A percentile compares a stretch with the other conserved stretches of the same genome.
phyloP scores from a whole-genome alignment of 1,140 invertebrate species.

The Drosophila setifemur region DNA sequence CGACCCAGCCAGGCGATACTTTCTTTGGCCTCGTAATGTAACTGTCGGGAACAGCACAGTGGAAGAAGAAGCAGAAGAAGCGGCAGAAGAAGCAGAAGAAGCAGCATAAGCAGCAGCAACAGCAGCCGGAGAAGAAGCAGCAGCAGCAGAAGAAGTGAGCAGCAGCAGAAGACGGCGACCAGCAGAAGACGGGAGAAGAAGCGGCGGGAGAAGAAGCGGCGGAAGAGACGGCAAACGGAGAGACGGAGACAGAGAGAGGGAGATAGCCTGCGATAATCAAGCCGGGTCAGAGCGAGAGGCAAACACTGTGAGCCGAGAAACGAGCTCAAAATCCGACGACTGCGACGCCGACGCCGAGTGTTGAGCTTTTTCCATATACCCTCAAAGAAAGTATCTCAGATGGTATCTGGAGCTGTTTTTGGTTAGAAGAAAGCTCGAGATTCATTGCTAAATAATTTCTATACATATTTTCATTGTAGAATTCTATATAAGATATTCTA shows the following conservation, averaged over 20 bases:
- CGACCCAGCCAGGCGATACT: slow-evolving; percentile 76
- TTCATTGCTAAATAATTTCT: too few species aligned
- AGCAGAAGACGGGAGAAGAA: not conserved
- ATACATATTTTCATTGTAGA: too few species aligned
- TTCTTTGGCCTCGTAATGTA: slow-evolving; percentile 82
- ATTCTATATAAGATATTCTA: too few species aligned
- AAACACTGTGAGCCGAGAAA: slow-evolving; percentile 1
- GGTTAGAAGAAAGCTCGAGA: too few species aligned
- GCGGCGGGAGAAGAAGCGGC: slow-evolving; percentile 12
- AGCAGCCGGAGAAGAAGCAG: not conserved
- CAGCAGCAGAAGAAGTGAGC: slow-evolving; percentile 1
- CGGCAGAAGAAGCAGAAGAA: not conserved
- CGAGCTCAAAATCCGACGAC: not conserved
- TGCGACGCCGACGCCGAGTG: slow-evolving; percentile 25
- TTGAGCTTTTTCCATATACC: slow-evolving; percentile 19
- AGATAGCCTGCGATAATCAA: too few species aligned
- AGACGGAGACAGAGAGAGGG: too few species aligned
- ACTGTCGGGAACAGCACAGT: slow-evolving; percentile 79
- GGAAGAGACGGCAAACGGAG: too few species aligned
- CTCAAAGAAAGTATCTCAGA: not conserved
- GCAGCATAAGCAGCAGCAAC: not conserved
- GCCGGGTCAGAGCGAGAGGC: not conserved
- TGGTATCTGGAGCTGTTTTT: too few species aligned
- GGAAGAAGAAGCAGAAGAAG: not conserved
- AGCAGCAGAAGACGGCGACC: not conserved